Evolutionary conservation across 2,797 vertebrate genomes (phyloP), one percentile per base, ranked within the genome.

Genomic region (Moxostoma hubbsi): DNA sequence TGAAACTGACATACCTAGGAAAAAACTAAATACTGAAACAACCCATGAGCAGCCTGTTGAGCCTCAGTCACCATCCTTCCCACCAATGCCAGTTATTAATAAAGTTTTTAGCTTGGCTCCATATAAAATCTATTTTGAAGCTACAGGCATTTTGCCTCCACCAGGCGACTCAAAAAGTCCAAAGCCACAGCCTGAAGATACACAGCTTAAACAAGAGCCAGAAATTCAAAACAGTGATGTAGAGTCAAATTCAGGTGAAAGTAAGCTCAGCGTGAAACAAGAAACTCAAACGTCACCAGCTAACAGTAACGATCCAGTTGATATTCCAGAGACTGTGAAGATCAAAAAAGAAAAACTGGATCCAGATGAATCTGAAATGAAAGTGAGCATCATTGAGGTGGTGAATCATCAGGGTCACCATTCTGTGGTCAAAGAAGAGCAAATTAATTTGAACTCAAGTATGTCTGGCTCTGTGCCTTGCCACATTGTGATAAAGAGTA

Each of bases 101-200:
- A 96, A 91, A 0, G 97, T 98, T 55, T 99, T 98, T 85, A 98
- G 97, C 82, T 87, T 99, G 89, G 98, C 97, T 0, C 95, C 96
- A 1, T 97, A 96, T 86, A 92, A 87, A 61, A 89, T 91, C 1
- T 95, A 94, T 85, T 85, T 96, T 67, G 93, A 95, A 79, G 88
- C 85, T 6, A 79, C 90, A 0, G 89, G 87, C 18, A 65, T 86
- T 74, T 69, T 90, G 53, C 80, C 83, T 73, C 46, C 85, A 53
- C 75, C 63, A 46, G 85, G 66, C 72, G 55, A 68, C 18, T 76
- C 67, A 66, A 76, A 65, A 63, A 87, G 36, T 81, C 62, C 47
- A 0, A 7, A 24, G 7, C 82, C 62, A 16, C 73, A 61, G 0
- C 55, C 81, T 59, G 82, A 88, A 58, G 62, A 73, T 1, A 6